A percentile compares a stretch with the other conserved stretches of the same genome.
phyloP scores from a whole-genome alignment of 2,797 vertebrate species.

The Acipenser ruthenus region DNA sequence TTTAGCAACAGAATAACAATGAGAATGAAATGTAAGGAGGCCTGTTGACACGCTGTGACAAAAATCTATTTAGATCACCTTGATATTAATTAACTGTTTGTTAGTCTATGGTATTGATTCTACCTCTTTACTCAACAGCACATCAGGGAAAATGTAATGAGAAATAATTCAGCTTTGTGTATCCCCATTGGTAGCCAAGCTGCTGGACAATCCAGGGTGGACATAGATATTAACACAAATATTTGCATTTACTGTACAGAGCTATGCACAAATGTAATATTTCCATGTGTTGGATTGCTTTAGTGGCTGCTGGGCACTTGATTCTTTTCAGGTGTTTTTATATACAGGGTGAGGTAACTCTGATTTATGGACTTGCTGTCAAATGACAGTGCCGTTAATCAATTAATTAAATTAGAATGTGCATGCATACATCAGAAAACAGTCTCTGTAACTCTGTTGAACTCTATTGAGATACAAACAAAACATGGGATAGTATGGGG shows the following conservation, averaged over 20 bases:
- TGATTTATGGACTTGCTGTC: too few relatives aligned
- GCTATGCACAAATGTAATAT: conserved; percentile 22
- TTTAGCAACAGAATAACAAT: conserved; percentile 45
- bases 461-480: too few relatives aligned
- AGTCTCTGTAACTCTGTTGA: too few relatives aligned
- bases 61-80: conserved; percentile 38
- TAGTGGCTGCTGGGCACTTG: conserved; percentile 19
- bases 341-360: too few relatives aligned
- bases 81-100: conserved; percentile 38
- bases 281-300: conserved; percentile 16
- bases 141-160: conserved; percentile 27
- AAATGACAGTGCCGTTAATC: too few relatives aligned
- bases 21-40: conserved; percentile 31
- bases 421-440: too few relatives aligned
- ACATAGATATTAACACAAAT: neutral
- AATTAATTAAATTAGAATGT: too few relatives aligned
- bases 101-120: conserved; percentile 35
- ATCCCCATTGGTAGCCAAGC: neutral
- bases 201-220: conserved; percentile 7
- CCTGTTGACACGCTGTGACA: conserved; percentile 21
- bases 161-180: conserved; percentile 23
- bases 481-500: too few relatives aligned
- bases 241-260: conserved; percentile 8
- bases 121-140: conserved; percentile 26
- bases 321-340: conserved; percentile 10